These are phyloP conservation scores for Sus cebifrons DNA, from an alignment of 2,797 vertebrate species.

Conservation along the genomic window DNA sequence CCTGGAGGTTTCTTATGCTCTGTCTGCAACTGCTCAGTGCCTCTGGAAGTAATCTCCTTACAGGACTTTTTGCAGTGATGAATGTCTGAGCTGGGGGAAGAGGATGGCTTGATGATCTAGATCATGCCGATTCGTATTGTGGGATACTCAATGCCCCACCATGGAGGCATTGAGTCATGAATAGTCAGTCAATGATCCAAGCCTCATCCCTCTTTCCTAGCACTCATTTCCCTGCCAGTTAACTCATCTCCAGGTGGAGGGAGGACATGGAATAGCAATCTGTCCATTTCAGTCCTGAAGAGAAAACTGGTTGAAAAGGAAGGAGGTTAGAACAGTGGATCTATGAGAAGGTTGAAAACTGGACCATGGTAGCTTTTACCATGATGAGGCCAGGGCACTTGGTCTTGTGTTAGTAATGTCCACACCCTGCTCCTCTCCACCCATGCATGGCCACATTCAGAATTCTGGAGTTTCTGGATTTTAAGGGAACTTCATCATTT, in stretches of 20 bases:
- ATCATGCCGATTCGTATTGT: fast-evolving
- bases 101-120: not conserved
- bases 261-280: not conserved
- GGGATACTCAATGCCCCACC: not conserved
- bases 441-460: not conserved
- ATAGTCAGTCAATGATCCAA: not conserved
- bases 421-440: not conserved
- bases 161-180: not conserved
- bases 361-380: not conserved
- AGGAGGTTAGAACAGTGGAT: not conserved
- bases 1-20: not conserved
- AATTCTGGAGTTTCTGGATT: not conserved
- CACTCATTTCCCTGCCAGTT: not conserved
- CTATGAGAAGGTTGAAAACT: no score
- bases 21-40: fast-evolving
- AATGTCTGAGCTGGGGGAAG: not conserved
- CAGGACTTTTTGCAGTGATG: not conserved
- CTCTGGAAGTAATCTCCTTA: fast-evolving
- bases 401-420: not conserved
- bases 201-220: not conserved
- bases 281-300: not conserved
- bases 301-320: not conserved
- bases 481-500: not conserved
- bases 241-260: not conserved
- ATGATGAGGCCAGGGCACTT: no score